Conservation (phyloP, 2,113 vertebrate genomes). For the Nicator chloris region DNA sequence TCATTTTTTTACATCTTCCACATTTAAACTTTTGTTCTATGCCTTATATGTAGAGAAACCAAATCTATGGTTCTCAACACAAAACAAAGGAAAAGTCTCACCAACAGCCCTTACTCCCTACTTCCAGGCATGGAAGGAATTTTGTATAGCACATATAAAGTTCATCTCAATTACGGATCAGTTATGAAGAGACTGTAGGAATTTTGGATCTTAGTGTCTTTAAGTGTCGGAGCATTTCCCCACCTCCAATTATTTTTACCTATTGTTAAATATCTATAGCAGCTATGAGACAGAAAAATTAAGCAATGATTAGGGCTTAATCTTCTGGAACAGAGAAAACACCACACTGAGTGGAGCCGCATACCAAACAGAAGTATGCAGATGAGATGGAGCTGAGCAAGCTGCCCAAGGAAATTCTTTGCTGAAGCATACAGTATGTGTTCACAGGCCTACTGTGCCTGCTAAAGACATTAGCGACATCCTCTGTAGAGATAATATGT, state of each 20-base stretch:
- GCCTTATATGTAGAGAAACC: neutral
- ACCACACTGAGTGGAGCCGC: rapidly evolving
- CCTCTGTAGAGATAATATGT: neutral
- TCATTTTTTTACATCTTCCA: neutral
- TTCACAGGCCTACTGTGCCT: neutral
- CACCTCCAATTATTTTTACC: neutral
- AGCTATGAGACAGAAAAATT: neutral
- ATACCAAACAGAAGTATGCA: neutral
- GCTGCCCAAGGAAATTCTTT: slow-evolving; percentile 16
- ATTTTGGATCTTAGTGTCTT: neutral
- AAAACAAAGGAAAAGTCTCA: neutral
- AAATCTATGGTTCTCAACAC: neutral
- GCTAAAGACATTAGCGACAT: slow-evolving; percentile 27
- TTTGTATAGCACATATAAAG: neutral
- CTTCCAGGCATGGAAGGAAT: neutral
- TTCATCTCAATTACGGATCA: neutral
- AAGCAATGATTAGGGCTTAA: neutral
- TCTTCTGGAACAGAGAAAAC: neutral
- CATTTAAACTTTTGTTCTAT: neutral
- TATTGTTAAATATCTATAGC: neutral
- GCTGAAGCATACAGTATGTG: neutral
- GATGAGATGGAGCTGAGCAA: neutral
- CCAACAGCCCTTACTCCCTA: neutral
- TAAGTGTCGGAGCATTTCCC: neutral
- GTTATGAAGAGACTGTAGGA: neutral